Conservation (phyloP, 2,797 vertebrate species). For the Hyperoplus immaculatus region DNA sequence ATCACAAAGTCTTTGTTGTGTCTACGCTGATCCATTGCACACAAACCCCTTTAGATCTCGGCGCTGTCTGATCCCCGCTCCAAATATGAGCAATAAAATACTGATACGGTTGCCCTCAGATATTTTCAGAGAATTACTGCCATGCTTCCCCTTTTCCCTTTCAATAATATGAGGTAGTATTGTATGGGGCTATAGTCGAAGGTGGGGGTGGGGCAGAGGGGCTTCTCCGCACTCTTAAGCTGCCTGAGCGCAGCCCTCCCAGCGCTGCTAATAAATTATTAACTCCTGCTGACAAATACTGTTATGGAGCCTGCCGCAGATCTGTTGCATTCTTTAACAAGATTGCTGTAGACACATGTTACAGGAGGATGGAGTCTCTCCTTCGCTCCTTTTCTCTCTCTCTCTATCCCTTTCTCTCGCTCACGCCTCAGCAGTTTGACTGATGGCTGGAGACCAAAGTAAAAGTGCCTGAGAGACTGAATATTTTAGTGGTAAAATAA, state of each 20-base stretch:
- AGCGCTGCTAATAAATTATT: constrained; percentile 89
- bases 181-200: constrained; percentile 74
- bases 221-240: constrained; percentile 81
- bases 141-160: constrained; percentile 73
- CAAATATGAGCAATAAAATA: constrained; percentile 69
- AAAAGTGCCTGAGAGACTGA: constrained; percentile 97
- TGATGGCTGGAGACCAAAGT: constrained; percentile 95
- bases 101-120: constrained; percentile 60
- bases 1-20: constrained; percentile 67
- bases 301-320: constrained; percentile 87
- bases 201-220: constrained; percentile 73
- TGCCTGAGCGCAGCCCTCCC: constrained; percentile 82
- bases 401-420: constrained; percentile 74
- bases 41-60: constrained; percentile 61
- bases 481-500: constrained; percentile 98
- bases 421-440: constrained; percentile 98
- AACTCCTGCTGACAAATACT: constrained; percentile 91
- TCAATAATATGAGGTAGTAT: constrained; percentile 77
- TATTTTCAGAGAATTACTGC: constrained; percentile 79
- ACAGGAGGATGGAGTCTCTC: constrained; percentile 94
- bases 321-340: constrained; percentile 95
- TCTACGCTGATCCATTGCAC: constrained; percentile 51
- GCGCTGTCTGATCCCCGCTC: constrained; percentile 52
- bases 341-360: constrained; percentile 99
- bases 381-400: constrained; percentile 68